These are phyloP conservation scores for Mesaphorura yosii DNA, from an alignment of 1,140 invertebrate genomes.

Conservation along the genomic window DNA sequence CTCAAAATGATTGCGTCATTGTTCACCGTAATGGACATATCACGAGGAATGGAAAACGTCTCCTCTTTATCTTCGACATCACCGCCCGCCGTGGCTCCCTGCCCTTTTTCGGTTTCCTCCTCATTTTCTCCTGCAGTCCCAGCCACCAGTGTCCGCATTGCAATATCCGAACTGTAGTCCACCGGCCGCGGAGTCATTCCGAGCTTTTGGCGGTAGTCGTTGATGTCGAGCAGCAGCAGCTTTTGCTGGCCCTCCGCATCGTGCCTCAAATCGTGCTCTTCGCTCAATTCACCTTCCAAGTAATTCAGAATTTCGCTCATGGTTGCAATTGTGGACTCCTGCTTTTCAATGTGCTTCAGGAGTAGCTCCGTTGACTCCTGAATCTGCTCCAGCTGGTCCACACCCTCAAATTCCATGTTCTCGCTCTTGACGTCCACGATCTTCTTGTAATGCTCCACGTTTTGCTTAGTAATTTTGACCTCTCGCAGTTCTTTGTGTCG, in stretches of 20 bases:
- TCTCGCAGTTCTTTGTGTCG: conserved; percentile 14
- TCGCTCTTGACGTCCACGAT: conserved; percentile 14
- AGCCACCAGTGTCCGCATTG: not conserved
- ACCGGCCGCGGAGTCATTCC: conserved; percentile 2
- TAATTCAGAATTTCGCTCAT: conserved; percentile 22
- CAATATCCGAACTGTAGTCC: too few relatives aligned
- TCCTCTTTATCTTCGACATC: too few relatives aligned
- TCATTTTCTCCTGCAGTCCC: not conserved
- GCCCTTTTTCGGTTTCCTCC: not conserved
- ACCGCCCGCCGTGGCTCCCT: too few relatives aligned
- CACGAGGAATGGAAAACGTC: too few relatives aligned
- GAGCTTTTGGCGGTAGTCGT: conserved; percentile 13
- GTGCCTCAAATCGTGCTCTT: conserved; percentile 10
- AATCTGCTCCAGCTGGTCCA: conserved; percentile 6
- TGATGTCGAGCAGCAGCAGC: conserved; percentile 12
- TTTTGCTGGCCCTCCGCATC: conserved; percentile 8
- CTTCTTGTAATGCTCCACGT: conserved; percentile 9
- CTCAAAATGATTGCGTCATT: conserved; percentile 10
- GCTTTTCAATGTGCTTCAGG: conserved; percentile 16
- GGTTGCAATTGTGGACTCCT: conserved; percentile 20
- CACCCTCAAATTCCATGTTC: conserved; percentile 7
- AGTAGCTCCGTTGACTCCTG: conserved; percentile 18
- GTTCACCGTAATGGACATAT: conserved; percentile 3
- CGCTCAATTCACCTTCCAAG: conserved; percentile 15
- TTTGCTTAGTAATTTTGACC: conserved; percentile 5